Evolutionary conservation across 2,888 invertebrate genomes (phyloP), one percentile per base, ranked within the genome.

Genomic region (Pollenia angustigena): DNA sequence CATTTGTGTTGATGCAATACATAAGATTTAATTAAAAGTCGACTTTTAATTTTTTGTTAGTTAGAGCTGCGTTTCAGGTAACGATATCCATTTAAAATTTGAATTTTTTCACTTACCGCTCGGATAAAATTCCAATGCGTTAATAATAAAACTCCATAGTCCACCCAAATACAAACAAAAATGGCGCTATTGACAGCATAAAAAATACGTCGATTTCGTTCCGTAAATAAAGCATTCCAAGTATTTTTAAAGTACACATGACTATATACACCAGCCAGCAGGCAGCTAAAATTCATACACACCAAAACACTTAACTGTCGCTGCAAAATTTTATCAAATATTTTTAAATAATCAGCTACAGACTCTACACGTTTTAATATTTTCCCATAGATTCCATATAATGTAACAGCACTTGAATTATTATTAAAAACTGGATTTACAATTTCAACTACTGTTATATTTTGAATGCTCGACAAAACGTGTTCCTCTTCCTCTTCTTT

Each of bases 131-230:
- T 58, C 0, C 42, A 81, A 52, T 90, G 90, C 0, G 90, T 83
- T 14, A 89, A 4, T 32, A 90, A 83, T 6, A 93, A 72, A n/a
- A 91, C 90, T 0, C 85, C 7, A 68, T 92, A 92, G 60, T 92
- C 92, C 83, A 90, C 89, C 10, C 87, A 85, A 32, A 92, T 91
- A 54, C 91, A 91, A 50, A 91, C 90, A 71, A 90, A 93, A 60
- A 92, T 91, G 14, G 85, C 88, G 0, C 81, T 80, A 71, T 91
- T 93, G 8, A 87, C 88, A 0, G 90, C 92, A 81, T 91, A 90
- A 83, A 93, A 91, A 66, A 91, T 82, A 8, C 91, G 89, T 12
- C 87, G 89, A 56, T 88, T 83, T n/a, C 89, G 88, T 4, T 88
- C 89, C 4, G 87, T 83, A 58, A 92, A 90, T 54, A 92, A 78